phyloP scores from a whole-genome alignment of 2,113 vertebrate species.

The Leucopsar rothschildi region DNA sequence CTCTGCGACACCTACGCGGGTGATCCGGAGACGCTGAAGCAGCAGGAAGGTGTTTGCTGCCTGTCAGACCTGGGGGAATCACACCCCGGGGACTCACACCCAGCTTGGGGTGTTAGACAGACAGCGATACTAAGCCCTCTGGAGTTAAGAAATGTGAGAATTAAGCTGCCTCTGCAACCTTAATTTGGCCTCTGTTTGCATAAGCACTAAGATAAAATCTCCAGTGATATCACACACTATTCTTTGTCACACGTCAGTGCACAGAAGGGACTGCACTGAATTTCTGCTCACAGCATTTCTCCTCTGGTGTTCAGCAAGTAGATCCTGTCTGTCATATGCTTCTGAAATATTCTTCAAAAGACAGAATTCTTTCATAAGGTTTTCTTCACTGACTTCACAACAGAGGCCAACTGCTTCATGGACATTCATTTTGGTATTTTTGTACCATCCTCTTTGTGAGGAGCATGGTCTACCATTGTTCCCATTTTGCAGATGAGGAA shows the following conservation, averaged over 20 bases:
- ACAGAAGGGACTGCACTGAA: not conserved
- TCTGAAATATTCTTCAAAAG: not conserved
- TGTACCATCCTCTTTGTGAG: not conserved
- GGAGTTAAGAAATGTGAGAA: not conserved
- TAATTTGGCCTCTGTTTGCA: slow-evolving; percentile 5
- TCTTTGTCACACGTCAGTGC: not conserved
- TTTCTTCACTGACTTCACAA: not conserved
- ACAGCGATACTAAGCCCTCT: not conserved
- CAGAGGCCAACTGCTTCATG: not conserved
- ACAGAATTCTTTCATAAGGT: not conserved
- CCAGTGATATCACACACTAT: not conserved
- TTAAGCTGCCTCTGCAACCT: not conserved
- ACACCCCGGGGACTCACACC: not conserved
- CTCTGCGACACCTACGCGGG: not conserved
- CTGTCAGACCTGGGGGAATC: not conserved
- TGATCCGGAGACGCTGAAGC: not conserved
- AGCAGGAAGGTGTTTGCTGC: not conserved
- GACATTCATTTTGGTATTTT: not conserved
- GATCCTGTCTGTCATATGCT: not conserved
- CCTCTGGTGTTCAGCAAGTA: not conserved
- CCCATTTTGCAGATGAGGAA: not conserved
- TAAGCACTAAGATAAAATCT: slow-evolving; percentile 5
- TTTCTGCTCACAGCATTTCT: not conserved
- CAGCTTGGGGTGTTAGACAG: not conserved
- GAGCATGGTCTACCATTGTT: not conserved